Percentiles rank a stretch among this genome's conserved stretches.
These are phyloP conservation scores for Calameuta pallipes DNA, from an alignment of 2,888 invertebrate genomes.

Conservation along the genomic window DNA sequence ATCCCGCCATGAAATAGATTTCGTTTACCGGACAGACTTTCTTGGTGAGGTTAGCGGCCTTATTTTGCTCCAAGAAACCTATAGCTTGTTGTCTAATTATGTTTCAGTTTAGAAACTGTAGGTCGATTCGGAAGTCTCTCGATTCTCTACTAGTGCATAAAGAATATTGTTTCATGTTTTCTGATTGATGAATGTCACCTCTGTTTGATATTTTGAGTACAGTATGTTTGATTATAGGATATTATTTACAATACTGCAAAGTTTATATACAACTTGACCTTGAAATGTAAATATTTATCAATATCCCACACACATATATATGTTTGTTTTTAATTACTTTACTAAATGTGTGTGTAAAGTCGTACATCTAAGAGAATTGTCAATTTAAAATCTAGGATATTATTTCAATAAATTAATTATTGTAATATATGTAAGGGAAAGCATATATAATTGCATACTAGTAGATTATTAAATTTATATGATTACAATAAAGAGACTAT, in stretches of 20 bases:
- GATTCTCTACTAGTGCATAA: background rate
- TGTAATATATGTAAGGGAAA: background rate
- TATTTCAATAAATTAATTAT: background rate
- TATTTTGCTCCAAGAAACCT: slow-evolving; percentile 6
- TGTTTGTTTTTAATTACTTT: background rate
- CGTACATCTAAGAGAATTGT: background rate
- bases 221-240: background rate
- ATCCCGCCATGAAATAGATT: slow-evolving; percentile 42
- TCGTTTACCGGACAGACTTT: background rate
- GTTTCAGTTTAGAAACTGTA: background rate
- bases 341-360: background rate
- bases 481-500: background rate
- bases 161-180: background rate
- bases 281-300: background rate
- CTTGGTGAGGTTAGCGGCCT: slow-evolving; percentile 8
- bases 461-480: background rate
- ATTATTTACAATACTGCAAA: background rate
- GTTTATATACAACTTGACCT: background rate
- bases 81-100: background rate
- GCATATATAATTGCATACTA: background rate
- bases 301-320: background rate
- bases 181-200: background rate
- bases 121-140: background rate
- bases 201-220: background rate
- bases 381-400: background rate